Percentiles rank a stretch among this genome's conserved stretches.
Conservation (phyloP, 1,140 invertebrate species). For the Telenomus remus region DNA sequence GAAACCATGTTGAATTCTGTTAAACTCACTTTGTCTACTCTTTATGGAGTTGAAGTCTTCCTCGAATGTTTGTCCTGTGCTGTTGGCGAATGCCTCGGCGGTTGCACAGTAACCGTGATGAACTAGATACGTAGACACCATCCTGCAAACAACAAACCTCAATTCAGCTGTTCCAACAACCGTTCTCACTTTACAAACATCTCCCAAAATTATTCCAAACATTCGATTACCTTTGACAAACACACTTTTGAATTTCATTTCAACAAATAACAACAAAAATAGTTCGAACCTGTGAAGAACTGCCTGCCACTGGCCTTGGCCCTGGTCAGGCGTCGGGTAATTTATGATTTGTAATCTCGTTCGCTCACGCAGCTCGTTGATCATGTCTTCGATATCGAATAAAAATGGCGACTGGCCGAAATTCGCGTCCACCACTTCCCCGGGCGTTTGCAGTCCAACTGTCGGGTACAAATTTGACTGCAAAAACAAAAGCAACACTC, state of each 20-base stretch:
- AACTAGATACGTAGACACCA: conserved; percentile 97
- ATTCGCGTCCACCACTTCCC: conserved; percentile 98
- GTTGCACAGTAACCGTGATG: conserved; percentile 98
- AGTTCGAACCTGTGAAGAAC: conserved; percentile 88
- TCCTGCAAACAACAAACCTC: conserved; percentile 77
- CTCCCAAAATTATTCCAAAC: too few relatives aligned
- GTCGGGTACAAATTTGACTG: conserved; percentile 98
- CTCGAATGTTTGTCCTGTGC: conserved; percentile 91
- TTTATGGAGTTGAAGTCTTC: conserved; percentile 97
- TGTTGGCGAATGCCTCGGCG: conserved; percentile 95
- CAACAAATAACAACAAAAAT: background rate
- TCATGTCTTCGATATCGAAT: conserved; percentile 98
- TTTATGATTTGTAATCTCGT: conserved; percentile 89
- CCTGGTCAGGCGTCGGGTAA: conserved; percentile 87
- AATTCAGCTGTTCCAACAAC: background rate
- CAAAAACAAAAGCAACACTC: conserved; percentile 69
- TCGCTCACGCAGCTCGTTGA: conserved; percentile 89
- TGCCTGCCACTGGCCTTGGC: conserved; percentile 92
- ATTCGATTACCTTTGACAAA: background rate
- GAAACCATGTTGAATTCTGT: conserved; percentile 22
- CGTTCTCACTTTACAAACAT: too few relatives aligned
- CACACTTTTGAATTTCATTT: background rate
- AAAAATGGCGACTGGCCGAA: conserved; percentile 98
- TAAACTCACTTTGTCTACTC: conserved; percentile 93
- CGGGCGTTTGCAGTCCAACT: conserved; percentile 98